Conservation (phyloP, 64 coral and sea anemone species). For the Platygyra sinensis region DNA sequence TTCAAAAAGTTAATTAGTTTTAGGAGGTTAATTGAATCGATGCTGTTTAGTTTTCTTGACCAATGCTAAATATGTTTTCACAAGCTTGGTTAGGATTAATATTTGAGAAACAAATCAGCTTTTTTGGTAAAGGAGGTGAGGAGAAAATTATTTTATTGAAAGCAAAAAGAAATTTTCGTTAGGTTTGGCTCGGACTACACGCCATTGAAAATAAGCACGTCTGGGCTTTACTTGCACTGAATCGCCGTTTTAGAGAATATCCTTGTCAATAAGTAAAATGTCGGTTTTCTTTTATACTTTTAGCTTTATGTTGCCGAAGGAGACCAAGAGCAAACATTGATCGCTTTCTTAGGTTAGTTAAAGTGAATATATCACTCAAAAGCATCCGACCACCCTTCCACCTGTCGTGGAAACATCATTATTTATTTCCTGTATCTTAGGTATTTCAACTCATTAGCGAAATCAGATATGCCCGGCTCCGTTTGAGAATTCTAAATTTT, state of each 20-base stretch:
- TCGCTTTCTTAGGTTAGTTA: neutral
- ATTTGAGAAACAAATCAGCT: neutral
- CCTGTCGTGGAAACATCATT: neutral
- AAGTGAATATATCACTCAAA: neutral
- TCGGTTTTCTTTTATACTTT: neutral
- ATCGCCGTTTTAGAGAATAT: too few species aligned
- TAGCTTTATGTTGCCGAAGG: neutral
- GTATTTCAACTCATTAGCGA: neutral
- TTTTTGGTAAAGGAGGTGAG: neutral
- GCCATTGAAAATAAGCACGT: too few species aligned
- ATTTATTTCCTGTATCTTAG: neutral
- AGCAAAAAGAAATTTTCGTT: too few species aligned
- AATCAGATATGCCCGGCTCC: neutral
- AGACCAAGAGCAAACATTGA: neutral
- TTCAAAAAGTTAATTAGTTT: constrained; percentile 19
- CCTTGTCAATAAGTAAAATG: neutral
- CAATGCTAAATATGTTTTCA: neutral
- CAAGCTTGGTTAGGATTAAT: neutral
- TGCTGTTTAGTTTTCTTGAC: neutral
- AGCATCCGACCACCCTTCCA: neutral
- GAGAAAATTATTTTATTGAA: neutral
- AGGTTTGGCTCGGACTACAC: neutral
- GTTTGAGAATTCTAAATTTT: too few species aligned
- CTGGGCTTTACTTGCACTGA: too few species aligned
- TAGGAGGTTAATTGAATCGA: constrained; percentile 15